Evolutionary conservation across 2,113 vertebrate genomes (phyloP), one percentile per base, ranked within the genome.

Genomic region (Siniperca chuatsi): DNA sequence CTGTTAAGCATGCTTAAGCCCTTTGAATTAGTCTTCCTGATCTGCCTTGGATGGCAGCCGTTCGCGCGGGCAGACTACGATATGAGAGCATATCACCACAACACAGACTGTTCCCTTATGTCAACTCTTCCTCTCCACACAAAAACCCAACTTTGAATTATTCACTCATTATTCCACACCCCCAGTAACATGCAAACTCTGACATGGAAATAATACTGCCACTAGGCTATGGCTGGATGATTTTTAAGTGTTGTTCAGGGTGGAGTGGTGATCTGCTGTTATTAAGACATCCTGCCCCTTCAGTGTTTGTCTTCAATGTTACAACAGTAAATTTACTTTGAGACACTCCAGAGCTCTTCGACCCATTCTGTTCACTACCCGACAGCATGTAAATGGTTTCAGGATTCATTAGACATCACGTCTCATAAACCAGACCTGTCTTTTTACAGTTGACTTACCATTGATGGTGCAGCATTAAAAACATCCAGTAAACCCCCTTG

Each of bases 1-100:
- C 85, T 91, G 90, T 88, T 92, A 86, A 92, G 91, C 88, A 87
- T 83, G 83, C 92, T 88, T 94, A 91, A 93, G 91, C 91, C 83
- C 65, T 91, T 89, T 93, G 91, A 92, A 94, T 94, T 92, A 92
- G 92, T 92, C 91, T 78, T 90, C 89, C 90, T 90, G 92, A 94
- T 94, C 90, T 92, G 90, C 85, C 83, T 83, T 48, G 86, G 90
- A 91, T 90, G 92, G 90, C 91, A 89, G 88, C 78, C 44, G 75
- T 83, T 89, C 21, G 46, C 25, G 2, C 81, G 55, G 78, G 79
- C 89, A 83, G 82, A 93, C 92, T 87, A 67, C 70, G 78, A 92
- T 87, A 88, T 91, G 87, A 90, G 85, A 79, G 80, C 89, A 67
- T 87, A 92, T 92, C 90, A 79, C 69, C 86, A 85, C 82, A 87